Base-by-base conservation (phyloP, 2,888 invertebrate species). In the Ormyrus pomaceus region DNA sequence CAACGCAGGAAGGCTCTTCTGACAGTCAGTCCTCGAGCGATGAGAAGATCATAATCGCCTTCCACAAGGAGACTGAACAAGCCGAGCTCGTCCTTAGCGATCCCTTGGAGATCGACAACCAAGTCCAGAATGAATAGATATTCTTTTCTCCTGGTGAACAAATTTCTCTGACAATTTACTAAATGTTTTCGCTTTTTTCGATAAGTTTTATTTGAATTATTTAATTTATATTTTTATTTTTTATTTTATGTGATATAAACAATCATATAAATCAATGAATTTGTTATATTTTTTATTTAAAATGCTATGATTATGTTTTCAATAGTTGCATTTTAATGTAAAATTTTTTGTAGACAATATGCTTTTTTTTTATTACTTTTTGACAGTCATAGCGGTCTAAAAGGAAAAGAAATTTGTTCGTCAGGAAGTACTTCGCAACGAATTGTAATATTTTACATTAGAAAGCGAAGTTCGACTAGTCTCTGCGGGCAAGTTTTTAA, bases 11-110 rank as follows among this genome's bases (percentile, higher is more conserved):
- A 88, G 93, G 93, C 82, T 93, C 93, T 4, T 95, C 95, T 0
- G 95, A 95, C 85, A 95, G 95, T 80, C 93, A 93, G 74, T 94
- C 93, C 87, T 95, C 95, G 83, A 94, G 93, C 84, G 95, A 95
- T 84, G 95, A 95, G 84, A 95, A 95, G 89, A 95, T 95, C 93
- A 95, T 95, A 92, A 93, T 95, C 6, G 94, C 95, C 6, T 94
- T 95, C 70, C 94, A 94, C 84, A 93, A 94, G 5, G 92, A 91
- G 87, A 91, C 91, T 9, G 94, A 94, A 74, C 92, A 89, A 10
- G 91, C 93, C 0, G 93, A 92, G 0, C 87, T 89, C 48, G 83
- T 90, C 46, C 85, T 90, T 10, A 46, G 86, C 5, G 89, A 88
- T 51, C 86, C 85, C 46, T 85, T 90, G 6, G 90, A 90, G 0